Base-by-base conservation (phyloP, 2,888 invertebrate genomes). In the Sialis fuliginosa region DNA sequence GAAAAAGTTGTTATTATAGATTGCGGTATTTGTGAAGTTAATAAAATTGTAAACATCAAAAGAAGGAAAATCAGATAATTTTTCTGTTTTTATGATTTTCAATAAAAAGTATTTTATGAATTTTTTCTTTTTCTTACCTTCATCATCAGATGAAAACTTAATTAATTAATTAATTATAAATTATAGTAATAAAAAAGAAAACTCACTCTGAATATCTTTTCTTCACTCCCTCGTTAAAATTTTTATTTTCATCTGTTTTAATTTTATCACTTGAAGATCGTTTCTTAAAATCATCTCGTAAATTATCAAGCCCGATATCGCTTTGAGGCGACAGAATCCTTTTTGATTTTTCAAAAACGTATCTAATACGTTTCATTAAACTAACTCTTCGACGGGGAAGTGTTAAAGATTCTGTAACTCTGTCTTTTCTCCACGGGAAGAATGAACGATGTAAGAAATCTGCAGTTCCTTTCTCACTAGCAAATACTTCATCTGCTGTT, bases 1-100 rank as follows among this genome's bases (percentile, higher is more conserved):
- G 57, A 53, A 6, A 54, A 55, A 6, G 58, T 66, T 8, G 48
- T 59, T 10, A 62, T 66, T 47, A 56, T 58, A 6, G 55, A 60
- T 49, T 64, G 64, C 52, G 58, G 59, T n/a, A 35, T 43, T 45
- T n/a, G n/a, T 34, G 12, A 8, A 33, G 8, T 10, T 12, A 12
- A 33, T 13, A 46, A 46, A 41, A 22, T 22, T 22, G 22, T 22
- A 2, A 22, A 22, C 22, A 22, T 22, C 22, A 22, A 22, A 22
- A 22, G 22, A 22, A 22, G 22, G 22, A 22, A 22, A 22, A 22
- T 22, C 4, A 4, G 22, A 22, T 22, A 22, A 22, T 22, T 22
- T 22, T 22, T 22, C 4, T 22, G 22, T 22, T 22, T 22, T 22
- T 22, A 4, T 22, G 22, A 22, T 22, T 22, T 22, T 22, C 22